A percentile compares a stretch with the other conserved stretches of the same genome.
Evolutionary conservation across 2,888 invertebrate species (phyloP).

Genomic region (Elegia similella): DNA sequence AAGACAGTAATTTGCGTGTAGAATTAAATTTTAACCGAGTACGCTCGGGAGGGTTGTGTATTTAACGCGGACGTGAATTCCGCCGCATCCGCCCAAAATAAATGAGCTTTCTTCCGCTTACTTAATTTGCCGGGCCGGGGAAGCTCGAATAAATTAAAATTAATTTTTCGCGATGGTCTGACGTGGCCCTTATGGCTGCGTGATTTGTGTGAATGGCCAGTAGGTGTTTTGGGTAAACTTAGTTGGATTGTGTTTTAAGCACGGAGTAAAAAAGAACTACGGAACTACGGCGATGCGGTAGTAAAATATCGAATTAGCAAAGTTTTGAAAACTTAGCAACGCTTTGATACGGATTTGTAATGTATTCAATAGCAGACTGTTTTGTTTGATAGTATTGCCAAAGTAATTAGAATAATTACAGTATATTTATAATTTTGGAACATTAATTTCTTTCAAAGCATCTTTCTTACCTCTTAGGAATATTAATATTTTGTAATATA

Average conservation of each 20-base stretch:
- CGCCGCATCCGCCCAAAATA: slow-evolving; percentile 79
- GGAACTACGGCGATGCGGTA: too few relatives aligned
- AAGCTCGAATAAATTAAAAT: slow-evolving; percentile 53
- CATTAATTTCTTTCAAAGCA: too few relatives aligned
- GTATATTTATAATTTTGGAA: too few relatives aligned
- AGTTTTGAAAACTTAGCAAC: too few relatives aligned
- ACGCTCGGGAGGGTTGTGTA: slow-evolving; percentile 73
- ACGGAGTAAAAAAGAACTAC: too few relatives aligned
- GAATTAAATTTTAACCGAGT: slow-evolving; percentile 77
- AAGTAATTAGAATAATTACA: too few relatives aligned
- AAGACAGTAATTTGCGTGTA: slow-evolving; percentile 72
- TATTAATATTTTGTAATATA: too few relatives aligned
- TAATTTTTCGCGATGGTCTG: slow-evolving; percentile 71
- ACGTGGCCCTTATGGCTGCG: background rate
- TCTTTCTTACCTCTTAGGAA: too few relatives aligned
- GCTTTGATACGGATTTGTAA: too few relatives aligned
- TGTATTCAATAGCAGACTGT: too few relatives aligned
- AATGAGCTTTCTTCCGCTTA: slow-evolving; percentile 77
- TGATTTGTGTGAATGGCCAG: slow-evolving; percentile 2
- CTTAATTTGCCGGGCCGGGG: slow-evolving; percentile 15
- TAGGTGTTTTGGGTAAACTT: background rate
- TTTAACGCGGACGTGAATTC: slow-evolving; percentile 79
- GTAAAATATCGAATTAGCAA: too few relatives aligned
- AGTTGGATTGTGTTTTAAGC: background rate
- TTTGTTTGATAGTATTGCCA: too few relatives aligned